Conservation (phyloP, 2,797 vertebrate genomes). For the Cyclura pinguis region DNA sequence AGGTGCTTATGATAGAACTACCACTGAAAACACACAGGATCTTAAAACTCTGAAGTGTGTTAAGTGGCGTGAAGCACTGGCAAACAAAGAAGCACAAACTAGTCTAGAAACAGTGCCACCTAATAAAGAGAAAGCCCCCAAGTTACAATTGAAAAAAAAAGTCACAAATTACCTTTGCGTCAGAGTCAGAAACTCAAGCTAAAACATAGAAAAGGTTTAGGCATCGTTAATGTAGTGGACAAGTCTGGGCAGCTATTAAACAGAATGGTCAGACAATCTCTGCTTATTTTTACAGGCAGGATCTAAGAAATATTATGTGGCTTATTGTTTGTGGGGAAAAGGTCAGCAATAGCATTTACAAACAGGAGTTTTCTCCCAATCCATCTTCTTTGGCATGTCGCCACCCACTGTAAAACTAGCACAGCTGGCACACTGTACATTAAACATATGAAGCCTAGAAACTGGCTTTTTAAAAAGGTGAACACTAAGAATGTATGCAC, state of each 20-base stretch:
- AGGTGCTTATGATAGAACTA: background rate
- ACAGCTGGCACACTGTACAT: background rate
- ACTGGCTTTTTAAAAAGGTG: background rate
- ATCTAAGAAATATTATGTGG: background rate
- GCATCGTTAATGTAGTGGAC: background rate
- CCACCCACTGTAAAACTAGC: background rate
- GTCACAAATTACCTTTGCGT: background rate
- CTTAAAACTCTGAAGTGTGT: background rate
- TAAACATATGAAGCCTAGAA: slow-evolving; percentile 9
- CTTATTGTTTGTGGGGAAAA: background rate
- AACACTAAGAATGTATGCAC: background rate
- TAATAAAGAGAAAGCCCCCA: background rate
- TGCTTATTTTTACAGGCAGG: background rate
- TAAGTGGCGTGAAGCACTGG: background rate
- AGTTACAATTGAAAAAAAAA: background rate
- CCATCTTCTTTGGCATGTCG: background rate
- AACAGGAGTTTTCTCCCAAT: background rate
- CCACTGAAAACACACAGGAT: background rate
- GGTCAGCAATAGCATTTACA: background rate
- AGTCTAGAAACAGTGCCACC: background rate
- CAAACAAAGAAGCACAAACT: background rate
- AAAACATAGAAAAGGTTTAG: background rate
- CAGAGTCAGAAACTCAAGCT: background rate
- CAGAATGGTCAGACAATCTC: background rate
- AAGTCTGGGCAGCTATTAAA: background rate